phyloP scores from a whole-genome alignment of 2,113 vertebrate genomes.

The Varanus komodoensis region DNA sequence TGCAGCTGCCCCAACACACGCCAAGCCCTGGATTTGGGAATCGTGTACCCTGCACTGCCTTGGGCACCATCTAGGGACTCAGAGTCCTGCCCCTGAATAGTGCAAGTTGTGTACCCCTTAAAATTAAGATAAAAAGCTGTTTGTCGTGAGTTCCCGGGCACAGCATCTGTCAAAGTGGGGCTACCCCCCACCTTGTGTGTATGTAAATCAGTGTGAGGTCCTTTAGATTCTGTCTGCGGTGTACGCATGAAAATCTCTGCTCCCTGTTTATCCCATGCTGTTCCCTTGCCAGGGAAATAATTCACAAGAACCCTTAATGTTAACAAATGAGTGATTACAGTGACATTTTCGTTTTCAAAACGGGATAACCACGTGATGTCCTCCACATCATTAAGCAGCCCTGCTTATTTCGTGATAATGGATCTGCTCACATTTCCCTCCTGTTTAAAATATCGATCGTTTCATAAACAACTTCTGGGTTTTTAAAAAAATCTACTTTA shows the following conservation, averaged over 20 bases:
- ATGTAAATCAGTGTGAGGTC: neutral
- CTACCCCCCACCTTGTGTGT: neutral
- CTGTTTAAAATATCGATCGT: neutral
- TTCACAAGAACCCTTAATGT: constrained; percentile 18
- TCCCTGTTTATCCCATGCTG: neutral
- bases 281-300: neutral
- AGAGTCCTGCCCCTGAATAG: too few species aligned
- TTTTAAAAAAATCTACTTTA: neutral
- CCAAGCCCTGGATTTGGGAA: too few species aligned
- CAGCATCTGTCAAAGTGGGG: too few species aligned
- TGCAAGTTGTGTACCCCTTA: neutral
- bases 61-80: too few species aligned
- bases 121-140: neutral
- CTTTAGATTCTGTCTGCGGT: neutral
- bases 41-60: too few species aligned
- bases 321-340: constrained; percentile 55
- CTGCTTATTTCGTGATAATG: constrained; percentile 39
- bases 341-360: constrained; percentile 58
- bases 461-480: constrained; percentile 21
- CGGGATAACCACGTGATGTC: constrained; percentile 41
- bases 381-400: constrained; percentile 43
- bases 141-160: neutral
- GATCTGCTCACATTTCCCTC: constrained; percentile 25
- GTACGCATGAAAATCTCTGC: neutral
- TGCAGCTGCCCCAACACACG: too few species aligned